phyloP scores from a whole-genome alignment of 1,140 invertebrate species.

The Contarinia nasturtii region DNA sequence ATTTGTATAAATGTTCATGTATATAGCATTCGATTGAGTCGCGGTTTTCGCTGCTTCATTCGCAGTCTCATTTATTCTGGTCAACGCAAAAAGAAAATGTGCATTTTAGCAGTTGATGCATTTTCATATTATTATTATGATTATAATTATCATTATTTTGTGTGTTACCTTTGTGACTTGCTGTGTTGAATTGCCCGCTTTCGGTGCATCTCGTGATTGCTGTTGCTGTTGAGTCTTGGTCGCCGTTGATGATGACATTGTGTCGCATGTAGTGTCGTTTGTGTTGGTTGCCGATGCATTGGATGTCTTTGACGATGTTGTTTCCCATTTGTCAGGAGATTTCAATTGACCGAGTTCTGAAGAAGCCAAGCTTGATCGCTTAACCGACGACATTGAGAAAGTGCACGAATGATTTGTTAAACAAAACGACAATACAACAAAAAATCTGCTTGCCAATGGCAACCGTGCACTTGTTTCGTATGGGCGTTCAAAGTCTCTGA shows the following conservation, averaged over 20 bases:
- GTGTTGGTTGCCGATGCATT: background rate
- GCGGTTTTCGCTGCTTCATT: too few species aligned
- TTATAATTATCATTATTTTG: too few species aligned
- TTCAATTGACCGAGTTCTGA: slow-evolving; percentile 3
- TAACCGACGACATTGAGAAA: background rate
- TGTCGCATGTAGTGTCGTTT: too few species aligned
- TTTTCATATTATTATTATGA: too few species aligned
- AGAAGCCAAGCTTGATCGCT: background rate
- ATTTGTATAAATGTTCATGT: too few species aligned
- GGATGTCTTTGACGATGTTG: background rate
- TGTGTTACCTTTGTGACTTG: background rate
- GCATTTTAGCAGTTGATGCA: too few species aligned
- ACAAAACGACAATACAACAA: background rate
- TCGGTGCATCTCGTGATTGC: background rate
- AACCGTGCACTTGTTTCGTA: background rate
- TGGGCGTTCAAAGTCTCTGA: too few species aligned
- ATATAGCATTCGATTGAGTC: too few species aligned
- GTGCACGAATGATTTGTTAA: background rate
- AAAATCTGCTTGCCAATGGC: background rate
- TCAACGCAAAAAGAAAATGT: too few species aligned
- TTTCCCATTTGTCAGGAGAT: slow-evolving; percentile 2
- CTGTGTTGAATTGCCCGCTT: background rate
- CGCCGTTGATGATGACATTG: too few species aligned
- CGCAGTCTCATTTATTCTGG: too few species aligned
- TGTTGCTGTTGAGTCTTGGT: too few species aligned